Conservation (phyloP, 2,113 vertebrate genomes). For the Microtus pennsylvanicus region DNA sequence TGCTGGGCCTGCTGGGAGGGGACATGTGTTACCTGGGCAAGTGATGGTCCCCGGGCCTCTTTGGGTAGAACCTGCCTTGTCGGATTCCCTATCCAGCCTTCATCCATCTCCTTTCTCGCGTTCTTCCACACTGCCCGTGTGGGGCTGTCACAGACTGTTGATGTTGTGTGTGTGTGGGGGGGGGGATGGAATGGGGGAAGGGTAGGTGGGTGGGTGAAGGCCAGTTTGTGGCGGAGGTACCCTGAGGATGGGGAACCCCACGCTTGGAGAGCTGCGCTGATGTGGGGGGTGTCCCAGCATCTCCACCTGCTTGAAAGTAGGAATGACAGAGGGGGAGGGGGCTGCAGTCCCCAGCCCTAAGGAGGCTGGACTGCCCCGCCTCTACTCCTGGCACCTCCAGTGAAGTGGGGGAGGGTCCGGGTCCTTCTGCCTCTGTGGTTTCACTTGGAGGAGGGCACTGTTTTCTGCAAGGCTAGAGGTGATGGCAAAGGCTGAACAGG, state of each 20-base stretch:
- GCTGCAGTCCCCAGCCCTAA: conserved; percentile 25
- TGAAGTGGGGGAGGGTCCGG: background rate
- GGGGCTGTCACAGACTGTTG: conserved; percentile 52
- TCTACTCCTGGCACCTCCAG: background rate
- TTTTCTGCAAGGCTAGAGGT: background rate
- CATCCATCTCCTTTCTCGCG: background rate
- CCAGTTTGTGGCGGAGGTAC: background rate
- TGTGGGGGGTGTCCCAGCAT: conserved; percentile 16
- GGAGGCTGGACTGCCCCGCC: background rate
- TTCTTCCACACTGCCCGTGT: conserved; percentile 14
- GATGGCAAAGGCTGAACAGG: background rate
- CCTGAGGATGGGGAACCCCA: conserved; percentile 15
- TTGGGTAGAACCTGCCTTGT: background rate
- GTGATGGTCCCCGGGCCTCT: conserved; percentile 59
- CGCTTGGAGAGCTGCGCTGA: conserved; percentile 18
- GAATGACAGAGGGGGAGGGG: conserved; percentile 56
- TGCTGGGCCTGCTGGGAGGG: conserved; percentile 50
- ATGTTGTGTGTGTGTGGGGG: background rate
- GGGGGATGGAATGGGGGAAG: background rate
- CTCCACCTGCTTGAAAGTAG: conserved; percentile 62
- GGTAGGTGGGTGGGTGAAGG: conserved; percentile 44
- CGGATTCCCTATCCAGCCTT: background rate
- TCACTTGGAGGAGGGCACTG: background rate
- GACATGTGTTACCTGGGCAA: conserved; percentile 54
- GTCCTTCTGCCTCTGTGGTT: background rate